Percentiles rank a stretch among this genome's conserved stretches.
phyloP scores from a whole-genome alignment of 2,797 vertebrate species.

The Calcarius lapponicus region DNA sequence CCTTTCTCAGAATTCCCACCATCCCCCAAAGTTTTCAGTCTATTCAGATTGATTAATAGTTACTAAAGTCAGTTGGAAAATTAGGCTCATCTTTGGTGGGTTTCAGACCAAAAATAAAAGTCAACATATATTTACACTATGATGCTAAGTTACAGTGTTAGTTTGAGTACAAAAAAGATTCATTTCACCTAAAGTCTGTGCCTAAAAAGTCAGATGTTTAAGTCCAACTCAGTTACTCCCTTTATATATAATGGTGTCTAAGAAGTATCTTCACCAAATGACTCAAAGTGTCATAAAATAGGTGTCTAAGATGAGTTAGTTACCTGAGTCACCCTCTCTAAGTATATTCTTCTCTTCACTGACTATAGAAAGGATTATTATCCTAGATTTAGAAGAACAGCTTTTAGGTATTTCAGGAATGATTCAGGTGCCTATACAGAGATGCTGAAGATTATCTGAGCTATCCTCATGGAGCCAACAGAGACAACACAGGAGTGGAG shows the following conservation, averaged over 20 bases:
- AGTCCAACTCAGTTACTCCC: not conserved
- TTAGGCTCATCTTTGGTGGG: not conserved
- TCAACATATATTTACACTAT: not conserved
- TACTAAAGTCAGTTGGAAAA: not conserved
- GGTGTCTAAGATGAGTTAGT: not conserved
- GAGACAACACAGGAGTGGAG: not conserved
- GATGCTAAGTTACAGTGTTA: not conserved
- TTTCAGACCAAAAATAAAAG: not conserved
- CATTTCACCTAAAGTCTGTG: not conserved
- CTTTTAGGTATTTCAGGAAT: not conserved
- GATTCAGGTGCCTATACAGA: not conserved
- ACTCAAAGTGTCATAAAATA: not conserved
- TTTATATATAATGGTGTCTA: not conserved
- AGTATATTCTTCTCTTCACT: not conserved
- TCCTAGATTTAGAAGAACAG: not conserved
- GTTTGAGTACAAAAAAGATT: not conserved
- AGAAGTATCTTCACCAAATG: not conserved
- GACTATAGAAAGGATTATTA: not conserved
- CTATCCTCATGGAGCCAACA: not conserved
- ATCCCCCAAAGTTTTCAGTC: not conserved
- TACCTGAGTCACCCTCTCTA: conserved; percentile 7
- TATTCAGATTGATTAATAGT: not conserved
- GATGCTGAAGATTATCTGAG: not conserved
- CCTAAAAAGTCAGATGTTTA: not conserved
- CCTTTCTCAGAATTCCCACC: not conserved